These are phyloP conservation scores for Rutpela maculata DNA, from an alignment of 2,888 invertebrate genomes.

Conservation along the genomic window DNA sequence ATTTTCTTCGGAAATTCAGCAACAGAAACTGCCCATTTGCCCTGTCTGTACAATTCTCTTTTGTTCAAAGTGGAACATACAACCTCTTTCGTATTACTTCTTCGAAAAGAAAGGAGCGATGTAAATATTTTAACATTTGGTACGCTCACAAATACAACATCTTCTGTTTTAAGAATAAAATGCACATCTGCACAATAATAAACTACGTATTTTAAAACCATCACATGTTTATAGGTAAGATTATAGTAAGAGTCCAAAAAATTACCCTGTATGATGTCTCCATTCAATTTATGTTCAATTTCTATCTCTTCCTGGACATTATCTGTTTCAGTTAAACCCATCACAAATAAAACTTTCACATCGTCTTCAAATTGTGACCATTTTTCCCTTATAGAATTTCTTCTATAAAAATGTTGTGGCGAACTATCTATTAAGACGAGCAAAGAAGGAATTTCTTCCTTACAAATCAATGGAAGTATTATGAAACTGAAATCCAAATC, in stretches of 20 bases:
- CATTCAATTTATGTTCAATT: constrained; percentile 76
- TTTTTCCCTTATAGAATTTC: constrained; percentile 77
- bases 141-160: constrained; percentile 84
- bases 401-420: constrained; percentile 79
- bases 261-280: constrained; percentile 86
- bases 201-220: constrained; percentile 85
- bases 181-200: constrained; percentile 82
- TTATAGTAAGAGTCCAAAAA: constrained; percentile 87
- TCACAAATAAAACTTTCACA: constrained; percentile 25
- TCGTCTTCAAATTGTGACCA: constrained; percentile 18
- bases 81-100: constrained; percentile 7
- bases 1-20: constrained; percentile 78
- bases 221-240: constrained; percentile 88
- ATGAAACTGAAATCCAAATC: no score
- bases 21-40: constrained; percentile 84
- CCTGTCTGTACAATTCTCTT: constrained; percentile 10
- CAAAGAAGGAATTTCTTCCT: constrained; percentile 65
- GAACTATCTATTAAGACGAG: constrained; percentile 85
- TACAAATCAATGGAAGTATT: no score
- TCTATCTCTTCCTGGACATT: constrained; percentile 62
- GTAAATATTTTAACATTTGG: constrained; percentile 73
- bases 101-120: background rate
- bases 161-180: constrained; percentile 82
- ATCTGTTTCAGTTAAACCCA: constrained; percentile 14
- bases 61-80: constrained; percentile 31